Evolutionary conservation across 1,140 invertebrate species (phyloP).

Genomic region (Halesus radiatus): DNA sequence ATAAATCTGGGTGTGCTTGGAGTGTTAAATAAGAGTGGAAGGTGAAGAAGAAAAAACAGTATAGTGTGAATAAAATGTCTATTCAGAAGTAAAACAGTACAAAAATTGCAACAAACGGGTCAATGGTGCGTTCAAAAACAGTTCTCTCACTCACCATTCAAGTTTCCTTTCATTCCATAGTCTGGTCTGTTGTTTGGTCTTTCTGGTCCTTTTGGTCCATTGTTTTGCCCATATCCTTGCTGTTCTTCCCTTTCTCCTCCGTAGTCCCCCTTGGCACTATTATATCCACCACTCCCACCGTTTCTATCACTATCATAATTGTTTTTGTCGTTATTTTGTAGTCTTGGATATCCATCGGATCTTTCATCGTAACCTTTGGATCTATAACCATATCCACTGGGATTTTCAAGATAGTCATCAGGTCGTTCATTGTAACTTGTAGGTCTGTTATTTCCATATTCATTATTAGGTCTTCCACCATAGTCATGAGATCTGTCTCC

Average conservation of each 20-base stretch:
- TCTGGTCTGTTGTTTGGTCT: slow-evolving; percentile 34
- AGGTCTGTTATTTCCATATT: neutral
- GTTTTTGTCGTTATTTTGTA: neutral
- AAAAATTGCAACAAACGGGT: neutral
- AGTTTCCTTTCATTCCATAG: slow-evolving; percentile 32
- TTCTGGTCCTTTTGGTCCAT: slow-evolving; percentile 15
- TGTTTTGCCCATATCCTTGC: slow-evolving; percentile 15
- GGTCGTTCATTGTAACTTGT: slow-evolving; percentile 19
- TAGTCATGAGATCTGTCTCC: neutral
- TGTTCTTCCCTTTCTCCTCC: neutral
- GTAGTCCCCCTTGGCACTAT: slow-evolving; percentile 2
- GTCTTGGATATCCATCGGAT: neutral
- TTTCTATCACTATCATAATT: neutral
- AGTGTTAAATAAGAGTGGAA: too few species aligned
- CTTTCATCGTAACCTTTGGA: neutral
- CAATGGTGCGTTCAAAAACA: neutral
- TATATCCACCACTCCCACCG: neutral
- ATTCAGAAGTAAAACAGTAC: neutral
- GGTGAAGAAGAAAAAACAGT: too few species aligned
- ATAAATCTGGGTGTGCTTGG: too few species aligned
- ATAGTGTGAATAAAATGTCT: neutral
- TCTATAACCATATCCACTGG: slow-evolving; percentile 12
- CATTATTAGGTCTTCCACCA: slow-evolving; percentile 11
- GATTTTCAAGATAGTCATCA: neutral
- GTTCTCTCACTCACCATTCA: slow-evolving; percentile 44